phyloP scores from a whole-genome alignment of 1,140 invertebrate genomes.

The Spodoptera litura region DNA sequence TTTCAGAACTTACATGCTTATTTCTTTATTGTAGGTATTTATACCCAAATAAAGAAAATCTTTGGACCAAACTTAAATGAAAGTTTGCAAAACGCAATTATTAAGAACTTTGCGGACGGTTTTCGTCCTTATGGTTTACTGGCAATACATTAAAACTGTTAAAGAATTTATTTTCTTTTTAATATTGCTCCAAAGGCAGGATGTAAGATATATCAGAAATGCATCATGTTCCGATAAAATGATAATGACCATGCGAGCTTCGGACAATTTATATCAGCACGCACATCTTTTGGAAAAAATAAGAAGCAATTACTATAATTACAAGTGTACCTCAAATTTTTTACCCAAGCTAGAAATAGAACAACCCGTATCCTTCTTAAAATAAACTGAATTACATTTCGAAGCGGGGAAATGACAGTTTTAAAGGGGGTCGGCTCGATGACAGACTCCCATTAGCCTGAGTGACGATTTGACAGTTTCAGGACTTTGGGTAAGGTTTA shows the following conservation, averaged over 20 bases:
- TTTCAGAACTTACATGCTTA: no score
- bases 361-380: conserved; percentile 71
- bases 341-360: conserved; percentile 53
- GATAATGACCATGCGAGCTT: not conserved
- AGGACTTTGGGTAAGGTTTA: conserved; percentile 66
- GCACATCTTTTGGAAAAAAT: conserved; percentile 37
- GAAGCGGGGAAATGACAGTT: conserved; percentile 78
- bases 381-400: conserved; percentile 67
- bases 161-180: not conserved
- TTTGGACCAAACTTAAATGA: no score
- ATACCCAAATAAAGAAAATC: no score
- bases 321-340: conserved; percentile 7
- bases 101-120: no score
- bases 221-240: not conserved
- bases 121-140: not conserved
- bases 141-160: no score
- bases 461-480: conserved; percentile 79
- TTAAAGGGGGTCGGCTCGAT: conserved; percentile 77
- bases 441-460: conserved; percentile 80
- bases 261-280: no score
- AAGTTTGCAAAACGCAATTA: no score
- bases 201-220: no score
- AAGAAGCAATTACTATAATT: conserved; percentile 9
- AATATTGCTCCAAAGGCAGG: not conserved
- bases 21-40: no score